These are phyloP conservation scores for Torymus tubicola DNA, from an alignment of 2,888 invertebrate genomes.

Conservation along the genomic window DNA sequence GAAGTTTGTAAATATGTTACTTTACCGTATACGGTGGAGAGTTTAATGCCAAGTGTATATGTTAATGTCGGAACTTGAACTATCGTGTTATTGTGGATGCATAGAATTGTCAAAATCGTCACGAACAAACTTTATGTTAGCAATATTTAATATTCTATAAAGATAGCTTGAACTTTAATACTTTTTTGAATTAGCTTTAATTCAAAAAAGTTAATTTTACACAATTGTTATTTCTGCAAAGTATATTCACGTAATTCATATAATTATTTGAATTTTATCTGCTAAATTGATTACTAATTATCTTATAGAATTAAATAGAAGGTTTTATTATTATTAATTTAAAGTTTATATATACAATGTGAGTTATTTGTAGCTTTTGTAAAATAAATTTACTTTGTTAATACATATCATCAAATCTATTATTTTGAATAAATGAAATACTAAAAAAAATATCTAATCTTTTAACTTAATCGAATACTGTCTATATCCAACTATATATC, in stretches of 20 bases:
- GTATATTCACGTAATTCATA: too few relatives aligned
- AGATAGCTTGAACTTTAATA: neutral
- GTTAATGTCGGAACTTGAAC: conserved; percentile 20
- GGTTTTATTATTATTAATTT: too few relatives aligned
- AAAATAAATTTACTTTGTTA: conserved; percentile 11
- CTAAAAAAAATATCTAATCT: too few relatives aligned
- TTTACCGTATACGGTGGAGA: conserved; percentile 29
- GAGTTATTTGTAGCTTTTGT: neutral
- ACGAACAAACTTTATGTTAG: conserved; percentile 26
- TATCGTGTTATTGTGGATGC: neutral
- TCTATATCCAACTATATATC: neutral
- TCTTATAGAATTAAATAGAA: too few relatives aligned
- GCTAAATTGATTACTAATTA: too few relatives aligned
- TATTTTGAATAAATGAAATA: conserved; percentile 33
- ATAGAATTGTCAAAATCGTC: neutral
- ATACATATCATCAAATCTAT: conserved; percentile 25
- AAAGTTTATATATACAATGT: too few relatives aligned
- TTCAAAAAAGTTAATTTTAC: too few relatives aligned
- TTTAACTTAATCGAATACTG: neutral
- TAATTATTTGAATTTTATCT: too few relatives aligned
- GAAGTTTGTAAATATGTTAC: conserved; percentile 52
- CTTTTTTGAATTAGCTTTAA: too few relatives aligned
- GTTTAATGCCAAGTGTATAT: conserved; percentile 21
- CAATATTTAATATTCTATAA: conserved; percentile 17
- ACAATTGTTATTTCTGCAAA: too few relatives aligned